A percentile compares a stretch with the other conserved stretches of the same genome.
phyloP scores from a whole-genome alignment of 1,140 invertebrate species.

The Drosophila takahashii region DNA sequence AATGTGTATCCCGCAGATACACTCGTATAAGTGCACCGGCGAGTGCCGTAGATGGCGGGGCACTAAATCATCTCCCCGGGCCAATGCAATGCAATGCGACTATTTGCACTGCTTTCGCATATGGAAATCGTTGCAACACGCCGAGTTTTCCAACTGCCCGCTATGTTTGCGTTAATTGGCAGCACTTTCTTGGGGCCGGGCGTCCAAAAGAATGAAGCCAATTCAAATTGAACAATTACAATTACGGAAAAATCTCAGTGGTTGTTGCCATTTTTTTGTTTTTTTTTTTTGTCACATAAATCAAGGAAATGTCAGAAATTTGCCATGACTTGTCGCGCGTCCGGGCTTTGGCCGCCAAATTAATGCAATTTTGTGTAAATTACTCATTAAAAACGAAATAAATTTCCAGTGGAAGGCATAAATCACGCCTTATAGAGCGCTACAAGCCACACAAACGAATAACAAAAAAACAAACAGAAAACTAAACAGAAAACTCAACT shows the following conservation, averaged over 20 bases:
- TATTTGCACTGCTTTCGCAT: slow-evolving; percentile 68
- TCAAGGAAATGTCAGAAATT: slow-evolving; percentile 81
- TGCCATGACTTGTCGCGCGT: slow-evolving; percentile 73
- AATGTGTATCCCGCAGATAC: slow-evolving; percentile 59
- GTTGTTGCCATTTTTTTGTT: not conserved
- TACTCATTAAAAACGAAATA: slow-evolving; percentile 82
- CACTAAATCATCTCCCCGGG: slow-evolving; percentile 76
- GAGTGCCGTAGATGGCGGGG: slow-evolving; percentile 34
- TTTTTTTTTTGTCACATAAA: slow-evolving; percentile 48
- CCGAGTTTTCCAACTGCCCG: slow-evolving; percentile 30
- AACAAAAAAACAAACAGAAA: slow-evolving; percentile 42
- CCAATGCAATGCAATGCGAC: slow-evolving; percentile 11
- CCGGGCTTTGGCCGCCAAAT: slow-evolving; percentile 69
- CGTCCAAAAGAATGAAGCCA: slow-evolving; percentile 43
- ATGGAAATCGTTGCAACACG: slow-evolving; percentile 61
- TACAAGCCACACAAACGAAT: slow-evolving; percentile 48
- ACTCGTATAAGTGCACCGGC: slow-evolving; percentile 50
- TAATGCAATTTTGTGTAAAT: slow-evolving; percentile 84
- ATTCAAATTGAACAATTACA: slow-evolving; percentile 55
- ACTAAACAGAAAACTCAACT: slow-evolving; percentile 45
- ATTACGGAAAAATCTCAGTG: slow-evolving; percentile 50
- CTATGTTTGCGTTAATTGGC: slow-evolving; percentile 55
- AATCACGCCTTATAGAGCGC: slow-evolving; percentile 74
- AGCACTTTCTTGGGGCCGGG: slow-evolving; percentile 37
- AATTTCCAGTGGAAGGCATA: slow-evolving; percentile 73